Conservation (phyloP, 1,140 invertebrate species). For the Anagrus nilaparvatae region DNA sequence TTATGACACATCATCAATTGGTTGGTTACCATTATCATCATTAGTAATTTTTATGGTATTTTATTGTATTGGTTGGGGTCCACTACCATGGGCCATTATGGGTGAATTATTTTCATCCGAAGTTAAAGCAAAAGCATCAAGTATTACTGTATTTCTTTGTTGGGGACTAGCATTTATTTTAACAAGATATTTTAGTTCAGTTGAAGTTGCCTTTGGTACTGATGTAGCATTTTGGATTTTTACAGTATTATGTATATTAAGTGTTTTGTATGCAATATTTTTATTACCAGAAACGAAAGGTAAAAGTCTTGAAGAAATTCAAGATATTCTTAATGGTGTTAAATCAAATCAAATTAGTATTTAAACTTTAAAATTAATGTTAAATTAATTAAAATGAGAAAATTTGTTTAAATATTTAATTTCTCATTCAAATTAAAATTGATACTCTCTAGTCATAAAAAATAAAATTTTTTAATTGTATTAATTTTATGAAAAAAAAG, state of each 20-base stretch:
- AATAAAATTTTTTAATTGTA: no score
- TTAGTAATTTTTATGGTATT: slow-evolving; percentile 57
- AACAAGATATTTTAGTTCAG: slow-evolving; percentile 61
- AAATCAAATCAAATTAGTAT: no score
- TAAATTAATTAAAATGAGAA: no score
- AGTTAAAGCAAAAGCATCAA: slow-evolving; percentile 63
- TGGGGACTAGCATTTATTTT: slow-evolving; percentile 74
- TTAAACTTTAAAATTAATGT: no score
- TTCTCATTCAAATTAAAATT: no score
- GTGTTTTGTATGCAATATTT: slow-evolving; percentile 50
- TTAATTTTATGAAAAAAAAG: no score
- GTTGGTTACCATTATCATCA: slow-evolving; percentile 55
- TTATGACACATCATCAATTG: slow-evolving; percentile 39
- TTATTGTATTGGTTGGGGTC: slow-evolving; percentile 69
- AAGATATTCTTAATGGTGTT: slow-evolving; percentile 50
- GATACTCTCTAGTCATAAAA: no score
- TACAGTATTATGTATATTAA: slow-evolving; percentile 52
- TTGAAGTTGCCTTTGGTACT: slow-evolving; percentile 51
- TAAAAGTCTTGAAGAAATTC: slow-evolving; percentile 65
- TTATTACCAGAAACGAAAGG: slow-evolving; percentile 77
- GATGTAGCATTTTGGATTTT: slow-evolving; percentile 75
- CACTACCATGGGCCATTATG: slow-evolving; percentile 76
- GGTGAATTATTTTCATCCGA: slow-evolving; percentile 71
- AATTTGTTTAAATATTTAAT: no score
- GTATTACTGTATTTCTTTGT: slow-evolving; percentile 64